phyloP scores from a whole-genome alignment of 2,113 vertebrate species.

The Microtus pennsylvanicus region DNA sequence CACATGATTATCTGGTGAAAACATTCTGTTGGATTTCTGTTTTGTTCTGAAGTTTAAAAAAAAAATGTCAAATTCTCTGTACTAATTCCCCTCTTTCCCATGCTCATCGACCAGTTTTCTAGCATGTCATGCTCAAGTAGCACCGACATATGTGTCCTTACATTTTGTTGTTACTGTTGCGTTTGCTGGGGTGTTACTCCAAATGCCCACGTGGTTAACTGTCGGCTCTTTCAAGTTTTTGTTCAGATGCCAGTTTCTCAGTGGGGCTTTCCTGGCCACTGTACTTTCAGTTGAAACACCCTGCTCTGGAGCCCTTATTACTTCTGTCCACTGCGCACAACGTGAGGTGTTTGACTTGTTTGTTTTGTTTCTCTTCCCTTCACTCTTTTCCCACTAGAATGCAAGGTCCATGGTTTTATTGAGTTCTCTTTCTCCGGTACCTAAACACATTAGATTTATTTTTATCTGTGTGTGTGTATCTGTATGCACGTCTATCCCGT shows the following conservation, averaged over 20 bases:
- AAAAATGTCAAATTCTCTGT: neutral
- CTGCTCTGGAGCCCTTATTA: neutral
- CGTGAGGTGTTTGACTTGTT: neutral
- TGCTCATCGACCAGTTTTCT: neutral
- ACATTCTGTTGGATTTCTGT: no score
- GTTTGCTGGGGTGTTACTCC: neutral
- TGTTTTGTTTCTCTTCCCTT: neutral
- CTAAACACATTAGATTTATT: neutral
- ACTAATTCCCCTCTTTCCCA: neutral
- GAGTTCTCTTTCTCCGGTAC: neutral
- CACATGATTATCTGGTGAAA: neutral
- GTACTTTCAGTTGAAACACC: neutral
- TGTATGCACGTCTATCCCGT: neutral
- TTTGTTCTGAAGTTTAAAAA: neutral
- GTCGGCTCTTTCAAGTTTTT: neutral
- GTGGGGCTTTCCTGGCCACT: neutral
- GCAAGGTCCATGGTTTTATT: neutral
- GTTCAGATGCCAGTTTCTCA: neutral
- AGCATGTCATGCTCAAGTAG: neutral
- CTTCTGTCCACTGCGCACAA: neutral
- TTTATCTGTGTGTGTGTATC: neutral
- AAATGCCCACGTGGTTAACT: neutral
- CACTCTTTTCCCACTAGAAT: neutral
- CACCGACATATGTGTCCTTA: neutral
- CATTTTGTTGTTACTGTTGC: neutral